phyloP scores from a whole-genome alignment of 2,113 vertebrate species.

The Elaphurus davidianus region DNA sequence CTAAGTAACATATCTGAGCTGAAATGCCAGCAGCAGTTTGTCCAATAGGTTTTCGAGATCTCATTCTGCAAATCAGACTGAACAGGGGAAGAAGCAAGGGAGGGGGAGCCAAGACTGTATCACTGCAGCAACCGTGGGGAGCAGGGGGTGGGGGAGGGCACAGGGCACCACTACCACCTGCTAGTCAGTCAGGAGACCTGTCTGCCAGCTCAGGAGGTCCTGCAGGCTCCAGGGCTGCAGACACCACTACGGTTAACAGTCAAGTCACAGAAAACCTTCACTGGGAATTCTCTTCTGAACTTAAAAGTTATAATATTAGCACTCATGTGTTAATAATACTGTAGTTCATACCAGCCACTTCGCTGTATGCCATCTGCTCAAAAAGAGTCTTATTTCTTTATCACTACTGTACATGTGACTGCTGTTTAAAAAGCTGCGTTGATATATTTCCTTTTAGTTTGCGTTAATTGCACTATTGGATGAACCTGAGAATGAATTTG shows the following conservation, averaged over 20 bases:
- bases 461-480: neutral
- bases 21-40: conserved; percentile 15
- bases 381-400: conserved; percentile 26
- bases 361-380: neutral
- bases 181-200: conserved; percentile 46
- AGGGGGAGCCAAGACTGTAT: neutral
- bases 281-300: conserved; percentile 17
- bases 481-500: conserved; percentile 4
- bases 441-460: neutral
- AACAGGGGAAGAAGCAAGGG: neutral
- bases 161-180: neutral
- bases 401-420: neutral
- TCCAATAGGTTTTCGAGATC: neutral
- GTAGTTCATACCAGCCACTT: neutral
- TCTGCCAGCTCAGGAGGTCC: conserved; percentile 41
- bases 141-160: neutral
- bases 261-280: conserved; percentile 22
- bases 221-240: neutral
- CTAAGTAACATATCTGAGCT: neutral
- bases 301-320: conserved; percentile 15
- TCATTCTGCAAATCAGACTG: conserved; percentile 2
- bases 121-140: conserved; percentile 23
- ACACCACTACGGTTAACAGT: neutral
- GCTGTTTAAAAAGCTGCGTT: neutral
- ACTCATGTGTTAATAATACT: conserved; percentile 11